Evolutionary conservation across 2,888 invertebrate genomes (phyloP), one percentile per base, ranked within the genome.

Genomic region (Cantharis rustica): DNA sequence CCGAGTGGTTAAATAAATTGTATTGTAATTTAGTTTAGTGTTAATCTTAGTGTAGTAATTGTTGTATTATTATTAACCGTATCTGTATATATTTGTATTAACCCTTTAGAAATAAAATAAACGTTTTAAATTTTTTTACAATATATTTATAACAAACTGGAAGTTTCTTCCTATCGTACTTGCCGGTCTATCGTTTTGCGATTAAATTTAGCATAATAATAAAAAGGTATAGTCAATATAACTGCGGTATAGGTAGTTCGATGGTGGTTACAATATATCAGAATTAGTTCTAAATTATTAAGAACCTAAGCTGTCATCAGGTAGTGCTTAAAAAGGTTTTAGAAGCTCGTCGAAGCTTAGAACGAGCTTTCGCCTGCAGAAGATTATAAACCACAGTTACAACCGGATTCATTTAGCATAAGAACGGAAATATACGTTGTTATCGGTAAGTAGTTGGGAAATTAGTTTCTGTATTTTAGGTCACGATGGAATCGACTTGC

Each of bases 401-500:
- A 70, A 68, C 71, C 71, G 71, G 75, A 75, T 74, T 74, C 75
- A 68, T 75, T 75, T 71, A 66, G 75, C 71, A 75, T 68, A 71
- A 71, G 75, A 71, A 71, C 75, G 75, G 75, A 75, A 75, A 71
- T 71, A 71, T 71, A 75, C 31, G 75, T 75, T 75, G 75, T 75
- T 75, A 75, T 75, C 75, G 75, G 61, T 72, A 76, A 73, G 72
- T 76, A 73, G 72, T 76, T 76, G 71, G 71, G 71, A 75, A 71
- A 74, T 74, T 74, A 74, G 74, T 74, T 74, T 74, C 74, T 69
- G 74, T 69, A 69, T 74, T 74, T 74, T 70, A 64, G 74, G 74
- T 74, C 74, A 70, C 70, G 64, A 20, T 66, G 16, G 69, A 64
- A 64, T 62, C 20, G 64, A 69, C 69, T 27, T 62, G 70, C 16